These are phyloP conservation scores for Cyclura pinguis DNA, from an alignment of 2,797 vertebrate genomes.

Conservation along the genomic window DNA sequence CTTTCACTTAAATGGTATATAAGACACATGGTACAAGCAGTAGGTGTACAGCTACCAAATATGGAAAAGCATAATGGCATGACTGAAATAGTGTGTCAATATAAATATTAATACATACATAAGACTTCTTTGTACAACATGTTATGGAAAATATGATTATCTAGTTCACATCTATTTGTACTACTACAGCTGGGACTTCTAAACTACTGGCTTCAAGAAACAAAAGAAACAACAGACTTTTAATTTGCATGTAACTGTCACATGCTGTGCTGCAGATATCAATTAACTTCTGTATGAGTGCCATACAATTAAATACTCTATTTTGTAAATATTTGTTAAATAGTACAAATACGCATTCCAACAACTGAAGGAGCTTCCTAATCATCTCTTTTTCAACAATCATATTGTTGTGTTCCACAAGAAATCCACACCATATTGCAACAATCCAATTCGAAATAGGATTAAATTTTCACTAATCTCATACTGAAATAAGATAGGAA, in stretches of 20 bases:
- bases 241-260: conserved; percentile 27
- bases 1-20: not conserved
- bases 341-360: not conserved
- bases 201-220: not conserved
- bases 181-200: not conserved
- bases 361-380: not conserved
- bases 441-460: not conserved
- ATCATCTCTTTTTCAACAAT: not conserved
- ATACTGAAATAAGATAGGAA: not conserved
- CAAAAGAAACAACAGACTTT: not conserved
- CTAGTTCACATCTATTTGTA: not conserved
- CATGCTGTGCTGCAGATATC: not conserved
- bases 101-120: not conserved
- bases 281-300: no score
- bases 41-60: not conserved
- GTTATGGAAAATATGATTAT: not conserved
- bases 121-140: not conserved
- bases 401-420: not conserved
- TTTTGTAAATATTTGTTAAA: not conserved
- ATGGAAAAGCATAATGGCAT: not conserved
- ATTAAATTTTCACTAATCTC: not conserved
- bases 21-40: not conserved
- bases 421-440: not conserved
- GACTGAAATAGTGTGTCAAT: not conserved
- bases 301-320: not conserved